A percentile compares a stretch with the other conserved stretches of the same genome.
Conservation (phyloP, 2,113 vertebrate species). For the Tinamus guttatus region DNA sequence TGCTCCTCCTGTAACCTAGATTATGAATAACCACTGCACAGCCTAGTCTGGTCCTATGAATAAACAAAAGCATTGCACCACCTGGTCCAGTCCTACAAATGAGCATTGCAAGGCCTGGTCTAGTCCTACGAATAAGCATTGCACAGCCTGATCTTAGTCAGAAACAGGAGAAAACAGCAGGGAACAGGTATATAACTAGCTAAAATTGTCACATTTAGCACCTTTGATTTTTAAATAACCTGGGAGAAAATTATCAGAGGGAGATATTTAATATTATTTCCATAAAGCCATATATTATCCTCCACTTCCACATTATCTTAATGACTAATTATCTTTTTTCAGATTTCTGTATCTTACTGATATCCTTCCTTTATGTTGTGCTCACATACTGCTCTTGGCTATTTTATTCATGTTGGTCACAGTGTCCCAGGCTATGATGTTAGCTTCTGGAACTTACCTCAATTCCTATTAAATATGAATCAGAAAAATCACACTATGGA, state of each 20-base stretch:
- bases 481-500: not conserved
- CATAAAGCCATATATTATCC: not conserved
- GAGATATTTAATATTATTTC: not conserved
- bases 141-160: too few relatives aligned
- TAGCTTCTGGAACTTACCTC: not conserved
- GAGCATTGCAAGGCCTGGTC: not conserved
- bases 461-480: not conserved
- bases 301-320: not conserved
- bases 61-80: too few relatives aligned
- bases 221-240: not conserved
- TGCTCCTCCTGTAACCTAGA: accelerated
- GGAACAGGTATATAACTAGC: not conserved
- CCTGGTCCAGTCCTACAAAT: too few relatives aligned
- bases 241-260: not conserved
- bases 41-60: too few relatives aligned
- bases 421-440: not conserved
- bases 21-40: not conserved
- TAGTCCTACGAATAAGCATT: not conserved
- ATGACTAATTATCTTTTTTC: not conserved
- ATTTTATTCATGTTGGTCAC: not conserved
- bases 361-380: not conserved
- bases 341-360: not conserved
- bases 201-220: not conserved
- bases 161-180: not conserved
- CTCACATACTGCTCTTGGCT: not conserved